Conservation (phyloP, 2,797 vertebrate genomes). For the Microctenopoma steveboyesi region DNA sequence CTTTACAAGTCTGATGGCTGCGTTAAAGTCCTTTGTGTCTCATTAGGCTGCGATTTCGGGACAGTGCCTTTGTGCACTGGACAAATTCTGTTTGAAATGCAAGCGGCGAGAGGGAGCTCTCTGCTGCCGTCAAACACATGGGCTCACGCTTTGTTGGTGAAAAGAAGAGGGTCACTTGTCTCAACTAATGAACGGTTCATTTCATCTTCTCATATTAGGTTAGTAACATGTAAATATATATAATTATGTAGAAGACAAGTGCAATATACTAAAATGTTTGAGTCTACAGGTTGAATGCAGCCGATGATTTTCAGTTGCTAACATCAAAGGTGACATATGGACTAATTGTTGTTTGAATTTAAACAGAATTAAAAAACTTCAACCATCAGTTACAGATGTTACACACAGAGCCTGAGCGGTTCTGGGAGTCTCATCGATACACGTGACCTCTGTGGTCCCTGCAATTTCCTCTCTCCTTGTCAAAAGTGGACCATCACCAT, state of each 20-base stretch:
- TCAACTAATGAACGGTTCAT: constrained; percentile 25
- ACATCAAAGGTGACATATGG: neutral
- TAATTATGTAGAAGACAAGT: neutral
- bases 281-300: neutral
- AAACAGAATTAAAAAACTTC: neutral
- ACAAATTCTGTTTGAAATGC: constrained; percentile 79
- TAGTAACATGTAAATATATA: constrained; percentile 11
- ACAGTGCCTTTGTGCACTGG: constrained; percentile 67
- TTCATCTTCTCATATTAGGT: constrained; percentile 1
- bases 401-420: no score
- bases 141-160: constrained; percentile 51
- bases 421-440: no score
- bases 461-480: no score
- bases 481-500: no score
- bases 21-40: constrained; percentile 80
- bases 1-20: constrained; percentile 78
- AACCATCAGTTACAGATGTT: no score
- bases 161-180: constrained; percentile 49
- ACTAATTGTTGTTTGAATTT: neutral
- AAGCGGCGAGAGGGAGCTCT: constrained; percentile 26
- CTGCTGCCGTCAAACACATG: constrained; percentile 43
- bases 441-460: no score
- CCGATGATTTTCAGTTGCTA: neutral
- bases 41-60: constrained; percentile 75
- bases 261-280: neutral